These are phyloP conservation scores for Parus major DNA, from an alignment of 2,113 vertebrate genomes.

Conservation along the genomic window DNA sequence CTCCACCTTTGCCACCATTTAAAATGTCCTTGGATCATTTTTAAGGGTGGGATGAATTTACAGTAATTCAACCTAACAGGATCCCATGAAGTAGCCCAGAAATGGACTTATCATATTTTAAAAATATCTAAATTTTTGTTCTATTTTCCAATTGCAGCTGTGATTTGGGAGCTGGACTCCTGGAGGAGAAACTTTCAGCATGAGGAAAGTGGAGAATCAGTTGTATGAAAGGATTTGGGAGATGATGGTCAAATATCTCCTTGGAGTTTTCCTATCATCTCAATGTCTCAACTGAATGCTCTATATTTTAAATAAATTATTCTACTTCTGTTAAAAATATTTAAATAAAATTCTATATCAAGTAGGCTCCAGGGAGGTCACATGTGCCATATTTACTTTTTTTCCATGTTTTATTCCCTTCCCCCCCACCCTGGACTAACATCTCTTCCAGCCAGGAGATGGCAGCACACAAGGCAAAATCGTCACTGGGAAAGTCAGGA, in stretches of 20 bases:
- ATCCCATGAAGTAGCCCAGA: background rate
- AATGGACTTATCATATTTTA: background rate
- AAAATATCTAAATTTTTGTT: background rate
- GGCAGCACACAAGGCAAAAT: slow-evolving; percentile 32
- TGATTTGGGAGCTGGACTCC: background rate
- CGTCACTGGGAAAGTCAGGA: background rate
- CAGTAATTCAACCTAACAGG: background rate
- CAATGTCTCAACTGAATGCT: background rate
- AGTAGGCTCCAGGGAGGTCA: background rate
- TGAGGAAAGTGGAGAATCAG: background rate
- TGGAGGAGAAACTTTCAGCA: background rate
- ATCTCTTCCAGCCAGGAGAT: slow-evolving; percentile 7
- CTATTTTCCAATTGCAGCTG: background rate
- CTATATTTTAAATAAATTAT: background rate
- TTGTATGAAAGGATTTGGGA: background rate
- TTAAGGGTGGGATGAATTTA: background rate
- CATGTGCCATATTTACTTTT: background rate
- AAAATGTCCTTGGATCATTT: background rate
- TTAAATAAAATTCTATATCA: background rate
- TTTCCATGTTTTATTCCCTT: background rate
- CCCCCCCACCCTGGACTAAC: background rate
- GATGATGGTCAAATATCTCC: background rate
- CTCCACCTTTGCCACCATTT: background rate
- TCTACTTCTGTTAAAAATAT: background rate
- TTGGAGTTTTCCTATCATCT: background rate